These are phyloP conservation scores for Papilio polyxenes DNA, from an alignment of 1,140 invertebrate species.

Conservation along the genomic window DNA sequence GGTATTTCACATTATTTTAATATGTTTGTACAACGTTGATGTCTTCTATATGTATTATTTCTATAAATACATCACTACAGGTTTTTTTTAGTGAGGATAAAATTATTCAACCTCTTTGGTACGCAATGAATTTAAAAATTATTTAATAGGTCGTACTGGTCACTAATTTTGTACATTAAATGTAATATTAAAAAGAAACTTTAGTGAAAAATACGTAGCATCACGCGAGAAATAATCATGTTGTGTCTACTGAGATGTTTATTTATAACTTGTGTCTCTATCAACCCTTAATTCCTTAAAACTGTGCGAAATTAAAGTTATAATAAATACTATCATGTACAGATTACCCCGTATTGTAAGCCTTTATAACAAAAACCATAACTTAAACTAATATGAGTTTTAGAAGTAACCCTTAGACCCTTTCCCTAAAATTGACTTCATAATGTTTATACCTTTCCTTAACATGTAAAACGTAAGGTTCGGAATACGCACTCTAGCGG, in stretches of 20 bases:
- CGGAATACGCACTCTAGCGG: neutral
- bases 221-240: too few species aligned
- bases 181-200: too few species aligned
- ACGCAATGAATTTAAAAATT: too few species aligned
- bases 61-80: neutral
- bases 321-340: neutral
- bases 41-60: constrained; percentile 5
- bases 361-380: constrained; percentile 18
- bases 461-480: neutral
- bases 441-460: constrained; percentile 17
- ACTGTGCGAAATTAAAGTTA: neutral
- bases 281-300: neutral
- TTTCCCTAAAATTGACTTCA: constrained; percentile 14
- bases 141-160: too few species aligned
- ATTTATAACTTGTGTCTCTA: neutral
- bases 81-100: too few species aligned
- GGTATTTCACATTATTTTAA: neutral
- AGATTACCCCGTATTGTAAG: neutral
- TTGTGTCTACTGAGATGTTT: too few species aligned
- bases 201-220: too few species aligned
- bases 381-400: constrained; percentile 9
- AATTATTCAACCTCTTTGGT: too few species aligned
- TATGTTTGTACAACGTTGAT: neutral
- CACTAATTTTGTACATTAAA: too few species aligned
- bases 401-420: neutral